Conservation (phyloP, 1,140 invertebrate species). For the Dreissena polymorpha region DNA sequence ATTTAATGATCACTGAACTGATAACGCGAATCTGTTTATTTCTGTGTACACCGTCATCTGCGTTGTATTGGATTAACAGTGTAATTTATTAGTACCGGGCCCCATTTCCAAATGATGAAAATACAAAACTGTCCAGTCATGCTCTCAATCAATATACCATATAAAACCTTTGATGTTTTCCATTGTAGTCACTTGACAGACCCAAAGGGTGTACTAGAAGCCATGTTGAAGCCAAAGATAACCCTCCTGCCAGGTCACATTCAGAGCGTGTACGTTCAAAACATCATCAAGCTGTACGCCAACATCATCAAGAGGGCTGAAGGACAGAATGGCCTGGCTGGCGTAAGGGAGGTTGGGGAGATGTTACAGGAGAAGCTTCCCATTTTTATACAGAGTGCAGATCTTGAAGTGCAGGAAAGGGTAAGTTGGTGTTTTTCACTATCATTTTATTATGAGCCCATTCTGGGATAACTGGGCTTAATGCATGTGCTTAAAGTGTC, state of each 20-base stretch:
- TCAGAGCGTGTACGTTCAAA: constrained; percentile 96
- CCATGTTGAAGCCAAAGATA: constrained; percentile 91
- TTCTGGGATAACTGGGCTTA: too few species aligned
- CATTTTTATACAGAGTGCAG: constrained; percentile 92
- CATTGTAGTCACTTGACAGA: constrained; percentile 87
- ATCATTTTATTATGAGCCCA: too few species aligned
- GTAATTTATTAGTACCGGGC: too few species aligned
- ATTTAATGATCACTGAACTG: too few species aligned
- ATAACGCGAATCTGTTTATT: too few species aligned
- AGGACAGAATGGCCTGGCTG: constrained; percentile 82
- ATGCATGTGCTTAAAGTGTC: too few species aligned
- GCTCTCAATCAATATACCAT: neutral
- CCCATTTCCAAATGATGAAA: too few species aligned
- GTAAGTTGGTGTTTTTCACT: constrained; percentile 82
- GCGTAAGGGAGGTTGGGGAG: constrained; percentile 85
- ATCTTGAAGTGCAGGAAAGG: constrained; percentile 98
- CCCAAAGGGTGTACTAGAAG: constrained; percentile 89
- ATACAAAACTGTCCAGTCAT: too few species aligned
- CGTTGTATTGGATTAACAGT: too few species aligned
- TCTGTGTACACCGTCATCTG: too few species aligned
- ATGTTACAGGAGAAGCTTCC: constrained; percentile 88
- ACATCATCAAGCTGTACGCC: constrained; percentile 95
- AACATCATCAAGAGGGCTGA: constrained; percentile 87
- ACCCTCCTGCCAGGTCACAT: constrained; percentile 94
- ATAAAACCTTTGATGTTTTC: neutral